A percentile compares a stretch with the other conserved stretches of the same genome.
Conservation (phyloP, 2,797 vertebrate genomes). For the Xenops minutus region DNA sequence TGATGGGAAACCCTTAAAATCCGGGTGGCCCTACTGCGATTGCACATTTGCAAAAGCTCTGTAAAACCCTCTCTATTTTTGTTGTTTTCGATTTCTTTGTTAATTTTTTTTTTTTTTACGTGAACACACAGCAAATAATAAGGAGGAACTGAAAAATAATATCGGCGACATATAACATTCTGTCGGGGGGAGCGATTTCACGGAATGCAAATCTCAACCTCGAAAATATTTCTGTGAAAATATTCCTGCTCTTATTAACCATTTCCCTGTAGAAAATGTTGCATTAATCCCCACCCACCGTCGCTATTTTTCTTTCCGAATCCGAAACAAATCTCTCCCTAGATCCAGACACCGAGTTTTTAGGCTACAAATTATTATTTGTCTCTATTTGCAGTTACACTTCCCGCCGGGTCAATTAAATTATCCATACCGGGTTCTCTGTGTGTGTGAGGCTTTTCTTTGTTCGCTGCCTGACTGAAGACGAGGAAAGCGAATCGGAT, state of each 20-base stretch:
- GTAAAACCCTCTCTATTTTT: fast-evolving
- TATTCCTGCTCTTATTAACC: fast-evolving
- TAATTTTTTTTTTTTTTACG: not conserved
- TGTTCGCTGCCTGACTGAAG: not conserved
- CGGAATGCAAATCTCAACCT: not conserved
- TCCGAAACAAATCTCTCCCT: not conserved
- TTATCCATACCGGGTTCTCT: not conserved
- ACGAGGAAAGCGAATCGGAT: not conserved
- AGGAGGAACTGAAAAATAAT: not conserved
- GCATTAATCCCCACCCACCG: not conserved
- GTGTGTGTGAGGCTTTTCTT: not conserved
- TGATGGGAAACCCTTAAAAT: not conserved
- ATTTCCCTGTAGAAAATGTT: fast-evolving
- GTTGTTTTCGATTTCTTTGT: not conserved
- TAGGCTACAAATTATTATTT: not conserved
- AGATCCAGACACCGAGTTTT: not conserved
- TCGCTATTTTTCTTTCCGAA: not conserved
- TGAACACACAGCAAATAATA: too few relatives aligned
- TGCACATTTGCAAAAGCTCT: not conserved
- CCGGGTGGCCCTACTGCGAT: fast-evolving
- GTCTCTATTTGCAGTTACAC: not conserved
- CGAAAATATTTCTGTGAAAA: not conserved
- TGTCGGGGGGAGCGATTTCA: fast-evolving
- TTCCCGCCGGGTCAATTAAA: not conserved
- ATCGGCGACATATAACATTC: fast-evolving